These are phyloP conservation scores for Drosophila colorata DNA, from an alignment of 2,888 invertebrate species.

Conservation along the genomic window DNA sequence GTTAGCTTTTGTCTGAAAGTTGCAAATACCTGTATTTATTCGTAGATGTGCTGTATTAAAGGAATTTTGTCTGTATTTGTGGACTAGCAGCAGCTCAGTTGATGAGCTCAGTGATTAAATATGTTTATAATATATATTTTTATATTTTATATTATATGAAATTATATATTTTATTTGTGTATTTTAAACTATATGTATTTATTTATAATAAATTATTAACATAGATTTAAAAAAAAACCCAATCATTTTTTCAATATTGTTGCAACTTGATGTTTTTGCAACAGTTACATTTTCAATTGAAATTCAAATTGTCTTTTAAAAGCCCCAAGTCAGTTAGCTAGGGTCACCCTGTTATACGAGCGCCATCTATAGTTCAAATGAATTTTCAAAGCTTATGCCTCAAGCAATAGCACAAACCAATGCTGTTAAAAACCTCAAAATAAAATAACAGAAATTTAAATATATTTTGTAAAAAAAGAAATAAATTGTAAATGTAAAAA, in stretches of 20 bases:
- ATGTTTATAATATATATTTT: too few species aligned
- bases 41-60: neutral
- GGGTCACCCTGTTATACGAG: neutral
- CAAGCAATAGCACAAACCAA: constrained; percentile 7
- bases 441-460: neutral
- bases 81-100: too few species aligned
- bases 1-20: constrained; percentile 49
- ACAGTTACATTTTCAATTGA: neutral
- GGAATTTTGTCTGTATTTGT: neutral
- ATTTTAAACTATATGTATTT: too few species aligned
- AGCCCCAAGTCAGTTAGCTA: accelerated
- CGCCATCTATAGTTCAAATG: constrained; percentile 13
- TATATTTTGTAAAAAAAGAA: neutral
- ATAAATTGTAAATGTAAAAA: too few species aligned
- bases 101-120: neutral
- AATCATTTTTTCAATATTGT: too few species aligned
- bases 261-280: too few species aligned
- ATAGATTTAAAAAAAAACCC: too few species aligned
- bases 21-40: constrained; percentile 24
- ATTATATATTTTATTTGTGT: too few species aligned
- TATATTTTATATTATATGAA: too few species aligned
- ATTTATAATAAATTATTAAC: too few species aligned
- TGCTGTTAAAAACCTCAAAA: too few species aligned
- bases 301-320: neutral
- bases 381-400: neutral